Evolutionary conservation across 2,888 invertebrate species (phyloP), one percentile per base, ranked within the genome.

Genomic region (Drosophila neonasuta): DNA sequence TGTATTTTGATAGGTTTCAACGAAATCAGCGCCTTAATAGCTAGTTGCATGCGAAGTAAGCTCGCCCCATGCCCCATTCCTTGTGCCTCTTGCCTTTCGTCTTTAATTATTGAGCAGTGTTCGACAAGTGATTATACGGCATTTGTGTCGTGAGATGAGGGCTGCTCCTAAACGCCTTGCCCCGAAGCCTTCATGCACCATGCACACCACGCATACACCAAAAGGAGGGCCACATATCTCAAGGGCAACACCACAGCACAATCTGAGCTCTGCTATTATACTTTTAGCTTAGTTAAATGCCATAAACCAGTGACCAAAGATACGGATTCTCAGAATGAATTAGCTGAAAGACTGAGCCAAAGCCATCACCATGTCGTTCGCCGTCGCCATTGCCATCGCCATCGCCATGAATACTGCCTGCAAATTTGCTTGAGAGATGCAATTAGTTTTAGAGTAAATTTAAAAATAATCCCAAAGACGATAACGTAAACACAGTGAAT

Each of bases 81-180:
- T 11, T n/a, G 7, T 11, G 17, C 13, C 57, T 29, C 52, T 17
- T n/a, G 17, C 30, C 48, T 7, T 50, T 52, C 10, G 60, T 66
- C 75, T 74, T 78, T 87, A 87, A 87, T 83, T 87, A 87, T 86
- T 86, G 88, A 75, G 81, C 81, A 78, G 72, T 68, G 81, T 87
- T 87, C 88, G 88, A 87, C 87, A 86, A 83, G 87, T 83, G 84
- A 83, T 83, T 87, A 83, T 87, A 86, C 70, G 70, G 84, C 82
- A 79, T 87, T 87, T 81, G 79, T 80, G 80, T 86, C 80, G 87
- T 80, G 80, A 81, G 78, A 49, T 67, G 74, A 65, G 79, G 67
- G 64, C 77, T 44, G 74, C 63, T 70, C 66, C 63, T 17, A 62
- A 56, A 51, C 54, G 60, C 58, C 58, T 44, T 44, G 51, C 44